phyloP scores from a whole-genome alignment of 1,140 invertebrate species.

The Sinella curviseta region DNA sequence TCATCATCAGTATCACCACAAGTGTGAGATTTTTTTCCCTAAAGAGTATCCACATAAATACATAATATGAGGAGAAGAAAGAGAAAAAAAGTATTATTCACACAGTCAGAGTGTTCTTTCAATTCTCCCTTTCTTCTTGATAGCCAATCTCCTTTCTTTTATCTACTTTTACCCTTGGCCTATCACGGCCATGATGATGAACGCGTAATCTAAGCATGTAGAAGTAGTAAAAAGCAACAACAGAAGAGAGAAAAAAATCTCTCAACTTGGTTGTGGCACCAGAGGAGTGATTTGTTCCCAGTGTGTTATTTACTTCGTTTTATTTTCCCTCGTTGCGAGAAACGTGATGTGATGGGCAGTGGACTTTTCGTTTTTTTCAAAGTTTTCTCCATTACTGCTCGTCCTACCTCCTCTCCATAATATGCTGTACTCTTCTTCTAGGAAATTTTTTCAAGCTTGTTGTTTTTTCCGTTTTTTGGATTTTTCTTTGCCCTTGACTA shows the following conservation, averaged over 20 bases:
- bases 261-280: neutral
- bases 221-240: neutral
- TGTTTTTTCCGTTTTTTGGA: neutral
- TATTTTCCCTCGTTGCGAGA: neutral
- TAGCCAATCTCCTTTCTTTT: conserved; percentile 3
- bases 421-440: too few relatives aligned
- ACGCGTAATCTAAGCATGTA: neutral
- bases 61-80: neutral
- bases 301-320: neutral
- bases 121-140: neutral
- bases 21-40: conserved; percentile 1
- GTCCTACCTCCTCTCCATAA: too few relatives aligned
- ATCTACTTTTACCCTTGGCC: neutral
- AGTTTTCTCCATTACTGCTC: neutral
- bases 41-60: neutral
- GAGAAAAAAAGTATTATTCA: neutral
- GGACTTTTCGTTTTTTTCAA: too few relatives aligned
- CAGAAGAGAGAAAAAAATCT: neutral
- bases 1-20: neutral
- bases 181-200: neutral
- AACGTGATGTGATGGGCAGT: too few relatives aligned
- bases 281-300: neutral
- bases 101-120: neutral
- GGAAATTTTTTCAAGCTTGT: too few relatives aligned
- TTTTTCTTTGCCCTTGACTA: neutral